These are phyloP conservation scores for Sycobia sp. DNA, from an alignment of 1,140 invertebrate species.

Conservation along the genomic window DNA sequence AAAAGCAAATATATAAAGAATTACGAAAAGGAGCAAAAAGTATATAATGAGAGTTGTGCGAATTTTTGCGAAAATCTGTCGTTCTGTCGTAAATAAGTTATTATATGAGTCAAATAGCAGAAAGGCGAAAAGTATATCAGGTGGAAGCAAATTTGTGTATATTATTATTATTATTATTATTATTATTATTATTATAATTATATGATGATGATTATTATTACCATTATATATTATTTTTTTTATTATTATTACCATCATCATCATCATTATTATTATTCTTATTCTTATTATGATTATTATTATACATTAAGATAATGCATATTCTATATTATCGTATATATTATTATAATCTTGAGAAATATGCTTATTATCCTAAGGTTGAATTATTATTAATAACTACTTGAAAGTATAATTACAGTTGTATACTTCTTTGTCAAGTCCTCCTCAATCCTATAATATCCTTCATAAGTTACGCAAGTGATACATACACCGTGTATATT, in stretches of 20 bases:
- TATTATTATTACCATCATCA: conserved; percentile 16
- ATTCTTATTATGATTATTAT: too few species aligned
- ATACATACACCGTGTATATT: background rate
- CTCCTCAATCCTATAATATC: conserved; percentile 2
- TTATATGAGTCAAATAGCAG: conserved; percentile 5
- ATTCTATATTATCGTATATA: conserved; percentile 42
- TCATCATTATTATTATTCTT: too few species aligned
- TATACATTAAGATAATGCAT: conserved; percentile 40
- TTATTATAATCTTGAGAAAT: conserved; percentile 49
- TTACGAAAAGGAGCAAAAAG: background rate
- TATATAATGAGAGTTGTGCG: too few species aligned
- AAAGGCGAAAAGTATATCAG: conserved; percentile 14
- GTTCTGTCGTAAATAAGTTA: too few species aligned
- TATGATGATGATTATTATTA: conserved; percentile 35
- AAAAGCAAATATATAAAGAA: conserved; percentile 1
- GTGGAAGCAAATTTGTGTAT: conserved; percentile 45
- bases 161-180: conserved; percentile 43
- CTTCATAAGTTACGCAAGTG: too few species aligned
- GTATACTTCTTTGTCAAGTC: conserved; percentile 14
- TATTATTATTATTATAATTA: conserved; percentile 4
- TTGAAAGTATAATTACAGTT: conserved; percentile 43
- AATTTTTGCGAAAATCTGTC: too few species aligned
- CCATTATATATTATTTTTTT: background rate
- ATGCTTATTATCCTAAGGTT: conserved; percentile 47
- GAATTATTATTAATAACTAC: conserved; percentile 52